Conservation (phyloP, 2,888 invertebrate species). For the Eremobia ochroleuca region DNA sequence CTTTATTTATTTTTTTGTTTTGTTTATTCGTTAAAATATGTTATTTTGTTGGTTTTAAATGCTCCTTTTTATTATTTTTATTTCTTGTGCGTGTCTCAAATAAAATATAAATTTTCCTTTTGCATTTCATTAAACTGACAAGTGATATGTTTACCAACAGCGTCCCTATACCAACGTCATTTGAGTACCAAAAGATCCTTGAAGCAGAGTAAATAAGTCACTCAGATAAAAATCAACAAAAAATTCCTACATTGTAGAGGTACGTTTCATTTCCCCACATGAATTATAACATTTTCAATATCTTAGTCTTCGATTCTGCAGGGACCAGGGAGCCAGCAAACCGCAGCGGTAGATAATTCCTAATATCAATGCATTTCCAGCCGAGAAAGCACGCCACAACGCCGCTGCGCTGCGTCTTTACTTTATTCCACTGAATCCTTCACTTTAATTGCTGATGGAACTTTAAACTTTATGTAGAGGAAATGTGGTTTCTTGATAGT, state of each 20-base stretch:
- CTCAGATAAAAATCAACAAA: background rate
- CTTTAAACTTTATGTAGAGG: slow-evolving; percentile 28
- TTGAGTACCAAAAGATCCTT: background rate
- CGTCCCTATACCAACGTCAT: background rate
- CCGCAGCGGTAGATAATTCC: slow-evolving; percentile 71
- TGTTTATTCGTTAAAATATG: background rate
- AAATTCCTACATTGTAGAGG: background rate
- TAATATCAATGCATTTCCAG: slow-evolving; percentile 77
- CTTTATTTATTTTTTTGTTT: background rate
- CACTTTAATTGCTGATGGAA: slow-evolving; percentile 48
- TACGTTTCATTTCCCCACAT: background rate
- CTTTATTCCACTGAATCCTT: slow-evolving; percentile 48
- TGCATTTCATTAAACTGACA: background rate
- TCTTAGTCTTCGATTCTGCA: slow-evolving; percentile 35
- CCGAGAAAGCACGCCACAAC: slow-evolving; percentile 53
- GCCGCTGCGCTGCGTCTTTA: slow-evolving; percentile 27
- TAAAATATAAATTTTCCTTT: too few species aligned
- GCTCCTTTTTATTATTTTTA: background rate
- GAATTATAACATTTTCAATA: slow-evolving; percentile 6
- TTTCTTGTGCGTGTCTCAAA: background rate
- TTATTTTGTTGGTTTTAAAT: too few species aligned
- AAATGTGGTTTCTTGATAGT: slow-evolving; percentile 11
- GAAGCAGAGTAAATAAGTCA: background rate
- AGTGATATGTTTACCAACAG: background rate
- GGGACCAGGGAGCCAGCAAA: slow-evolving; percentile 52